phyloP scores from a whole-genome alignment of 2,113 vertebrate species.

The Thoracochromis brauschi region DNA sequence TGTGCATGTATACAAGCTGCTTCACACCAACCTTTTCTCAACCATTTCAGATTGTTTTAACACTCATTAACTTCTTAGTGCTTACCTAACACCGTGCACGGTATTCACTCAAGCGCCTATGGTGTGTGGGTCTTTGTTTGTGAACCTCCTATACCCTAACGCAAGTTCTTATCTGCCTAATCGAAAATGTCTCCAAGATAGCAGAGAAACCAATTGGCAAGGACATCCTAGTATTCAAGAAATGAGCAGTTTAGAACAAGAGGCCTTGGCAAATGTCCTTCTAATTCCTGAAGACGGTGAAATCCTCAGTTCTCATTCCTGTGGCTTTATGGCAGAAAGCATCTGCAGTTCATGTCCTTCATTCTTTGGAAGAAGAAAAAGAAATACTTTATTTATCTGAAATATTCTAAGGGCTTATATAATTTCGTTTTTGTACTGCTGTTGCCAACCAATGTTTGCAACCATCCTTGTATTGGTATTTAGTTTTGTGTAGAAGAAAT shows the following conservation, averaged over 20 bases:
- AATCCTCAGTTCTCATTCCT: not conserved
- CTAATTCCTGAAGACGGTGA: not conserved
- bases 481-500: not conserved
- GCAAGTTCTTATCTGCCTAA: not conserved
- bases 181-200: not conserved
- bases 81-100: constrained; percentile 33
- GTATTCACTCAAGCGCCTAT: constrained; percentile 1
- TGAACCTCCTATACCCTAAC: not conserved
- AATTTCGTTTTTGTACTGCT: not conserved
- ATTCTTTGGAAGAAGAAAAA: not conserved
- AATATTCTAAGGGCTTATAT: not conserved
- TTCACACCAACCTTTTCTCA: constrained; percentile 11
- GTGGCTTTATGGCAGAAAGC: constrained; percentile 3
- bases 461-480: not conserved
- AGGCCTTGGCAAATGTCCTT: constrained; percentile 19
- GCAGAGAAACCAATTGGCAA: constrained; percentile 7
- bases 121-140: constrained; percentile 22
- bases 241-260: not conserved
- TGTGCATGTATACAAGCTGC: constrained; percentile 39
- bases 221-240: not conserved
- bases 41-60: constrained; percentile 37
- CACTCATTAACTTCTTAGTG: constrained; percentile 27
- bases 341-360: not conserved
- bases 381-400: not conserved
- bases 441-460: not conserved